Conservation (phyloP, 2,797 vertebrate species). For the Semotilus atromaculatus region DNA sequence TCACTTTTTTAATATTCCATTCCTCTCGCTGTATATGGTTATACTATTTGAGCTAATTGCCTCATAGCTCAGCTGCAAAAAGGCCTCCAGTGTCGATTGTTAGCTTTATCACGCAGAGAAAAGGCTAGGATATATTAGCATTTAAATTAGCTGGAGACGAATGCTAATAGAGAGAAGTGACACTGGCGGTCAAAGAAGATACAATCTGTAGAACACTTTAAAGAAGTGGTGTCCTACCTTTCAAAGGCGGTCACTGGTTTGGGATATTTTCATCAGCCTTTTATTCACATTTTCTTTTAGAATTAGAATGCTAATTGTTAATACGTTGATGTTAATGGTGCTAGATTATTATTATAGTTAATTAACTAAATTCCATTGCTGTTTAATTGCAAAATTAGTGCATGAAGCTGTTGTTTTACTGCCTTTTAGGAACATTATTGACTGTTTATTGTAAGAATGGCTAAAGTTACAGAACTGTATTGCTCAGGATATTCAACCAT, state of each 20-base stretch:
- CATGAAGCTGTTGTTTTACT: not conserved
- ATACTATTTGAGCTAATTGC: slow-evolving; percentile 60
- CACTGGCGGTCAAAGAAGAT: slow-evolving; percentile 35
- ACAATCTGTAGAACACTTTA: slow-evolving; percentile 15
- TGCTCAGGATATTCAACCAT: not conserved
- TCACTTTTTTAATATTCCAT: slow-evolving; percentile 44
- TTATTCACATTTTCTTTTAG: slow-evolving; percentile 4
- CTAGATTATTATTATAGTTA: not conserved
- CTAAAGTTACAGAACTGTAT: not conserved
- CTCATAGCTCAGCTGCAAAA: slow-evolving; percentile 63
- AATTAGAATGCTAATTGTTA: slow-evolving; percentile 35
- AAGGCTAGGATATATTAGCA: slow-evolving; percentile 77
- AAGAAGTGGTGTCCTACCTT: slow-evolving; percentile 15
- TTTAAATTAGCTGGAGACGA: slow-evolving; percentile 71
- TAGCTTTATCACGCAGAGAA: slow-evolving; percentile 65
- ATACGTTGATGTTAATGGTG: slow-evolving; percentile 1
- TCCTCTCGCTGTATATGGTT: slow-evolving; percentile 37
- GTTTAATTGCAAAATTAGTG: not conserved
- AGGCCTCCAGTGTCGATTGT: slow-evolving; percentile 65
- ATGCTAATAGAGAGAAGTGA: slow-evolving; percentile 50
- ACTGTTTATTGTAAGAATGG: not conserved
- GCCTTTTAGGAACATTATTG: not conserved
- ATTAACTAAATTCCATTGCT: slow-evolving; percentile 21
- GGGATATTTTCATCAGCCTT: slow-evolving; percentile 27
- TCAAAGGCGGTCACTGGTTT: slow-evolving; percentile 12